A percentile compares a stretch with the other conserved stretches of the same genome.
These are phyloP conservation scores for Acrobasis repandana DNA, from an alignment of 2,888 invertebrate species.

Conservation along the genomic window DNA sequence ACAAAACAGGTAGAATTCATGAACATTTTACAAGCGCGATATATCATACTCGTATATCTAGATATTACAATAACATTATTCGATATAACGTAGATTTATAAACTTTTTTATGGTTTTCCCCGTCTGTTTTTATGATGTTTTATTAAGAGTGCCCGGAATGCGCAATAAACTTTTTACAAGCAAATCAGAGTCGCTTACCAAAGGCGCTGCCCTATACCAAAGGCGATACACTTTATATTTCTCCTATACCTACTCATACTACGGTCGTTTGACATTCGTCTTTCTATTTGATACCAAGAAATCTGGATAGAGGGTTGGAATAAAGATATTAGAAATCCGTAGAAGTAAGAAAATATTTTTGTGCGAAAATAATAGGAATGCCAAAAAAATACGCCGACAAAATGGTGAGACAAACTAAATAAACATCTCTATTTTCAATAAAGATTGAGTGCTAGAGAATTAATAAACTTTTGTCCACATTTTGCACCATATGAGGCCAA, in stretches of 20 bases:
- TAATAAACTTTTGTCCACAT: too few relatives aligned
- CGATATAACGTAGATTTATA: slow-evolving; percentile 34
- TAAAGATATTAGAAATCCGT: too few relatives aligned
- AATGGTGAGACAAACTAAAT: too few relatives aligned
- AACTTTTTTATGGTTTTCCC: slow-evolving; percentile 34
- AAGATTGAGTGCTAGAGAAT: too few relatives aligned
- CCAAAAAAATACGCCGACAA: too few relatives aligned
- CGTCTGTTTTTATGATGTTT: slow-evolving; percentile 34
- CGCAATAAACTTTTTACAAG: slow-evolving; percentile 36
- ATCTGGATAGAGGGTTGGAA: neutral
- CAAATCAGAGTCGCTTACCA: slow-evolving; percentile 27
- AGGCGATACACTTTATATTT: slow-evolving; percentile 5
- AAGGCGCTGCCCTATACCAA: too few relatives aligned
- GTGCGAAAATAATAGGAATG: too few relatives aligned
- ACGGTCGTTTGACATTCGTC: neutral
- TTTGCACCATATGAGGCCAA: too few relatives aligned
- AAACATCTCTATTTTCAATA: too few relatives aligned
- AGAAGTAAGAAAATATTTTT: too few relatives aligned
- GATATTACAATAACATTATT: slow-evolving; percentile 29
- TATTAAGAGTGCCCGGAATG: slow-evolving; percentile 33
- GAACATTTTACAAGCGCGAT: slow-evolving; percentile 23
- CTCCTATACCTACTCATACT: neutral
- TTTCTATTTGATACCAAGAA: neutral
- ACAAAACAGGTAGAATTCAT: slow-evolving; percentile 5
- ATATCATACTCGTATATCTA: too few relatives aligned